Conservation (phyloP, 2,888 invertebrate species). For the Leptinotarsa tumamoca region DNA sequence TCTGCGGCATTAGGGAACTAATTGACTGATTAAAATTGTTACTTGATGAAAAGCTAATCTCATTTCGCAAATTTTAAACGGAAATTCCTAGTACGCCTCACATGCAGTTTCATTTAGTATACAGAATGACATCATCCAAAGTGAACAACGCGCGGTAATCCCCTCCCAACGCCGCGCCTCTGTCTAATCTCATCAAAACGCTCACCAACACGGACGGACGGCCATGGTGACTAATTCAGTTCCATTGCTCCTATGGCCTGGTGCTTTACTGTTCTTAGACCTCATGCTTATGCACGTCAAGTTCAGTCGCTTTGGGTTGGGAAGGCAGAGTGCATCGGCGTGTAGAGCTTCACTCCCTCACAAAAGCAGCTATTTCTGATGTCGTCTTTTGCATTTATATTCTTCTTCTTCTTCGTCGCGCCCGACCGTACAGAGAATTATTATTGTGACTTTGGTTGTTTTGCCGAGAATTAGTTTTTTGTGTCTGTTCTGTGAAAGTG, state of each 20-base stretch:
- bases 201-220: constrained; percentile 52
- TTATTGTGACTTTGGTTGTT: not conserved
- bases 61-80: too few relatives aligned
- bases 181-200: constrained; percentile 53
- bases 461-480: constrained; percentile 28
- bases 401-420: constrained; percentile 10
- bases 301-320: constrained; percentile 50
- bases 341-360: constrained; percentile 17
- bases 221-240: constrained; percentile 60
- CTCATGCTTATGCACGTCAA: constrained; percentile 42
- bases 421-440: not conserved
- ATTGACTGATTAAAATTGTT: too few relatives aligned
- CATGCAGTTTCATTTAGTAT: not conserved
- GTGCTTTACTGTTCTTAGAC: constrained; percentile 51
- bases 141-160: not conserved
- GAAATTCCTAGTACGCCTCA: too few relatives aligned
- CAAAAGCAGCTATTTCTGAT: constrained; percentile 31
- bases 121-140: not conserved
- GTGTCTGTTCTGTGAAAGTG: constrained; percentile 43
- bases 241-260: constrained; percentile 45
- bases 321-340: constrained; percentile 38
- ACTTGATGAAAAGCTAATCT: too few relatives aligned
- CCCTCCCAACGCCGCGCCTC: constrained; percentile 30
- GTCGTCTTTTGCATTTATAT: constrained; percentile 26
- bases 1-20: too few relatives aligned